Evolutionary conservation across 2,797 vertebrate species (phyloP).

Genomic region (Sebastolobus alascanus): DNA sequence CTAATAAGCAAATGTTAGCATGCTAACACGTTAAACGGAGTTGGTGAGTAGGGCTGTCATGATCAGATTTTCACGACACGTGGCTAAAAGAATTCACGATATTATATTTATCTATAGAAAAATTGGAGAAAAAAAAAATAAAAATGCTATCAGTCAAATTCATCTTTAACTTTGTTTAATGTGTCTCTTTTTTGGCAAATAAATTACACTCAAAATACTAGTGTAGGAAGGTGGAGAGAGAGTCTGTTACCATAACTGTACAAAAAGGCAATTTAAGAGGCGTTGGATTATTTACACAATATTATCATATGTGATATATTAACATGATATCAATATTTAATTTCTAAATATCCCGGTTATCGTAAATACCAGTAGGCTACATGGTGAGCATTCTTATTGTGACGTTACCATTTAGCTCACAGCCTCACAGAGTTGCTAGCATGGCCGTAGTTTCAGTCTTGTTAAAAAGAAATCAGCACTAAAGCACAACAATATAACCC

Average conservation of each 20-base stretch:
- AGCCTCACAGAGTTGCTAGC: too few relatives aligned
- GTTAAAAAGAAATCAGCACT: slow-evolving; percentile 40
- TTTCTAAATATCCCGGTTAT: background rate
- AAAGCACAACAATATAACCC: slow-evolving; percentile 52
- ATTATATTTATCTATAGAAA: too few relatives aligned
- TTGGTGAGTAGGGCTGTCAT: too few relatives aligned
- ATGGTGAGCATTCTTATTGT: background rate
- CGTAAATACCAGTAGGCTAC: background rate
- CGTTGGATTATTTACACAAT: background rate
- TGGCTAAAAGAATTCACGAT: too few relatives aligned
- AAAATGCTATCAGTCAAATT: too few relatives aligned
- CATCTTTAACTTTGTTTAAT: too few relatives aligned
- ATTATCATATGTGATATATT: background rate
- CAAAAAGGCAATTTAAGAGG: background rate
- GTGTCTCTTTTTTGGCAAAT: too few relatives aligned
- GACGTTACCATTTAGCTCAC: too few relatives aligned
- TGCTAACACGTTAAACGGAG: background rate
- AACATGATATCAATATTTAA: background rate
- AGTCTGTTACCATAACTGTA: background rate
- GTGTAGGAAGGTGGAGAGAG: background rate
- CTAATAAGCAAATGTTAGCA: background rate
- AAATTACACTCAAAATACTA: background rate
- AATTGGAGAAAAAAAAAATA: too few relatives aligned
- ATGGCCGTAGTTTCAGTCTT: too few relatives aligned
- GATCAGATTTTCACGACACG: too few relatives aligned